Base-by-base conservation (phyloP, 2,888 invertebrate genomes). In the Andrena hattorfiana region DNA sequence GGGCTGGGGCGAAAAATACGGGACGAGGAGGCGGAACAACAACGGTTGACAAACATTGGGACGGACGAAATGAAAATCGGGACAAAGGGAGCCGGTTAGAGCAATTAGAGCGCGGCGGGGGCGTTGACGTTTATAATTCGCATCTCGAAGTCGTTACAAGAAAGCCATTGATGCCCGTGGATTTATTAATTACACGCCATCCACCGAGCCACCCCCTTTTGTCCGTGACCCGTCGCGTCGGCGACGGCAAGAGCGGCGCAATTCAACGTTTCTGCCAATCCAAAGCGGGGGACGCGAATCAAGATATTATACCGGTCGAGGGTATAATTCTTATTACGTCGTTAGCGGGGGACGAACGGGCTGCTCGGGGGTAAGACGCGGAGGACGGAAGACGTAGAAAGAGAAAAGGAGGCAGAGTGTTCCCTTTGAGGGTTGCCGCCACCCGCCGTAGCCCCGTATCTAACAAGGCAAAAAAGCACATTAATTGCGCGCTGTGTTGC, bases 401-500 rank as follows among this genome's bases (percentile, higher is more conserved):
- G 35, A 42, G 70, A 66, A 54, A 60, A 23, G 2, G 56, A 8
- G 28, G 26, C n/a, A 16, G 60, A 67, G 77, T 20, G 83, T 79
- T 85, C 86, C 86, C 88, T 90, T 90, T 91, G 89, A 89, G 81
- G 84, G 68, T 78, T 74, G 77, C 84, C 85, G 71, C 82, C 74
- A 74, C 83, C 66, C 75, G 75, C 84, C 56, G 63, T 84, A 84
- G 80, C 81, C 80, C 10, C 83, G 83, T 82, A 83, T 85, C 88
- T 91, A 92, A 91, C 90, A 92, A 91, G 91, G 89, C 89, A 92
- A 93, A 93, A 93, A 93, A 92, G 93, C 91, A 93, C 92, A 93
- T 93, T 94, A 93, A 94, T 93, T 93, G 93, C 91, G 90, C 90
- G 88, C 91, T 90, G 91, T 89, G 91, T 93, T 92, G 92, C 91